These are phyloP conservation scores for Hyles euphorbiae DNA, from an alignment of 1,140 invertebrate genomes.

Conservation along the genomic window DNA sequence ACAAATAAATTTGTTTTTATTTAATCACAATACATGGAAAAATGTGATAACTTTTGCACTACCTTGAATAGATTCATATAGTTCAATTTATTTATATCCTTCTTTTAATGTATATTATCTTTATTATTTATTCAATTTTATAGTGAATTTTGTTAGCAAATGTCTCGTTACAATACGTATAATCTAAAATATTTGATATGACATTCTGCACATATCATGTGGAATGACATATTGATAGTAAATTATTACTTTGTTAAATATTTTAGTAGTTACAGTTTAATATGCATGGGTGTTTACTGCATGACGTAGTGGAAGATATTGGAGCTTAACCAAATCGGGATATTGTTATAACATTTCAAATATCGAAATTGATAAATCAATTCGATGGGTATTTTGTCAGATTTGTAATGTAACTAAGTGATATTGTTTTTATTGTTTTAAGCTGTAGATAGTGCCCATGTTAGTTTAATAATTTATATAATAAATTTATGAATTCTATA, in stretches of 20 bases:
- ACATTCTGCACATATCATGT: conserved; percentile 20
- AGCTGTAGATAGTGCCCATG: conserved; percentile 51
- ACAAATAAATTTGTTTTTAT: too few species aligned
- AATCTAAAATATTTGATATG: conserved; percentile 4
- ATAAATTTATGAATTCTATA: conserved; percentile 39
- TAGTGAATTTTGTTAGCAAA: neutral
- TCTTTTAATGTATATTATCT: too few species aligned
- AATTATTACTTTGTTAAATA: conserved; percentile 26
- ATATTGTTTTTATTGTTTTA: conserved; percentile 27
- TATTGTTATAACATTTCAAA: neutral
- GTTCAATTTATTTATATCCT: too few species aligned
- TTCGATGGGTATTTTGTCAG: conserved; percentile 3
- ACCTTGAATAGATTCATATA: too few species aligned
- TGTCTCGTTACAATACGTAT: conserved; percentile 5
- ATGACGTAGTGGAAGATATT: neutral
- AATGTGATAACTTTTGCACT: too few species aligned
- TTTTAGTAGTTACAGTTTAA: conserved; percentile 17
- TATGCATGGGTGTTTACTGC: conserved; percentile 18
- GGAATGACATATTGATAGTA: conserved; percentile 26
- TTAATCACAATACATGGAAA: too few species aligned
- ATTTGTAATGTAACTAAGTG: conserved; percentile 1
- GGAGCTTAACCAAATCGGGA: neutral
- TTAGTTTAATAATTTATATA: conserved; percentile 58
- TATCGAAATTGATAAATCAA: conserved; percentile 1
- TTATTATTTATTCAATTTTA: too few species aligned